Evolutionary conservation across 2,888 invertebrate genomes (phyloP), one percentile per base, ranked within the genome.

Genomic region (Alentia gelatinosa): DNA sequence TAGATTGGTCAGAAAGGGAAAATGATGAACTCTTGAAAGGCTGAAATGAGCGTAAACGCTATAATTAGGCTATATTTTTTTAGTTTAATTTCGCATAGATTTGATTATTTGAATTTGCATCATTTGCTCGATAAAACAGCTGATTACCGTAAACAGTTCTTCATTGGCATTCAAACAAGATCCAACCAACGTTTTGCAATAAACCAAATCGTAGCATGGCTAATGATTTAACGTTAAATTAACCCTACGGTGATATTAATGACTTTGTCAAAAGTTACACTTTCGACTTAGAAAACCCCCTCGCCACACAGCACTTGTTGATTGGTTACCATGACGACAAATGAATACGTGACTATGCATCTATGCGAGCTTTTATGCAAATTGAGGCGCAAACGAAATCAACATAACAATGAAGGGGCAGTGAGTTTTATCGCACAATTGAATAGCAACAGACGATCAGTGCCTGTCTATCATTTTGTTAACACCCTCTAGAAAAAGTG

Each of bases 261-360:
- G 7, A 35, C 37, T 79, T 39, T 39, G 39, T 35, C 79, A 39
- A 79, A 79, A 79, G 79, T 79, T 79, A 26, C 39, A 79, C 37
- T 79, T 79, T 79, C 79, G 7, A 4, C 39, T 23, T 0, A 79
- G 74, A 74, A 74, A 74, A 26, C 30, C 35, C 79, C 12, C 35
- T n/a, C 12, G 23, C 79, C 39, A 79, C 37, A 19, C 39, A 35
- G 19, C 79, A 79, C 79, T 79, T 79, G 79, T 79, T 79, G 79
- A 79, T 79, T 79, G 37, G 79, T 79, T 79, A 26, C 79, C 79
- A 79, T 79, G 79, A 26, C 79, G 19, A 79, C 79, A 39, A 39
- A 79, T 79, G 79, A 79, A 37, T 39, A 79, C 79, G 79, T 79
- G 79, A 79, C 79, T 39, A 79, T 79, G 79, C 79, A 79, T 79